Evolutionary conservation across 1,140 invertebrate species (phyloP).

Genomic region (Semibalanus balanoides): DNA sequence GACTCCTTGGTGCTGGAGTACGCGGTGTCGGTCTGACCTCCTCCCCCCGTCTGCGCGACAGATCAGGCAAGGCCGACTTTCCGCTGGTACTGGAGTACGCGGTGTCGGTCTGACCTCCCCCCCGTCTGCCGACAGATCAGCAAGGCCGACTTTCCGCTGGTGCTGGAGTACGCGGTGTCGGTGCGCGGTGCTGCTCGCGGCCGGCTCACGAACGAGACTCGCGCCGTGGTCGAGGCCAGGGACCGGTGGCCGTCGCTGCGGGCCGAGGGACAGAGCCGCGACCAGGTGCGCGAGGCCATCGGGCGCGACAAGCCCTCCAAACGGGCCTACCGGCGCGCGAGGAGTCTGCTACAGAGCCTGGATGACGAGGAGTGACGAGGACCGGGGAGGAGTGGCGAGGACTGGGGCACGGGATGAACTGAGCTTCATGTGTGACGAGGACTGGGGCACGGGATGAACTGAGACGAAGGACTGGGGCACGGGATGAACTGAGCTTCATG

Average conservation of each 20-base stretch:
- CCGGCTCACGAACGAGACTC: background rate
- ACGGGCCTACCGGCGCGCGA: background rate
- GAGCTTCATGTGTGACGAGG: no score
- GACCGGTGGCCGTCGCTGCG: conserved; percentile 1
- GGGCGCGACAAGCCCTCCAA: background rate
- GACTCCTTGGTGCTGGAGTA: no score
- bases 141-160: background rate
- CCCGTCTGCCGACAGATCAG: background rate
- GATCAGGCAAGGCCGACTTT: no score
- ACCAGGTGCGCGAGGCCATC: background rate
- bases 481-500: background rate
- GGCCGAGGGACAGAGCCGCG: background rate
- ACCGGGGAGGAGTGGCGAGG: background rate
- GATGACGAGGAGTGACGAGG: background rate
- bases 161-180: background rate
- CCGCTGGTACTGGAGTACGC: no score
- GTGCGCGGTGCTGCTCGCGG: background rate
- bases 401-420: background rate
- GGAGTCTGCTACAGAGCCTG: background rate
- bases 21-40: no score
- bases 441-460: no score
- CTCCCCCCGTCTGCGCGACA: no score
- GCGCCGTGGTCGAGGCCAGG: background rate
- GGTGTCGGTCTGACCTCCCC: background rate
- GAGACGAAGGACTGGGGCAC: no score